phyloP scores from a whole-genome alignment of 92 coral and sea anemone genomes.

The Epizoanthus illoricatus region DNA sequence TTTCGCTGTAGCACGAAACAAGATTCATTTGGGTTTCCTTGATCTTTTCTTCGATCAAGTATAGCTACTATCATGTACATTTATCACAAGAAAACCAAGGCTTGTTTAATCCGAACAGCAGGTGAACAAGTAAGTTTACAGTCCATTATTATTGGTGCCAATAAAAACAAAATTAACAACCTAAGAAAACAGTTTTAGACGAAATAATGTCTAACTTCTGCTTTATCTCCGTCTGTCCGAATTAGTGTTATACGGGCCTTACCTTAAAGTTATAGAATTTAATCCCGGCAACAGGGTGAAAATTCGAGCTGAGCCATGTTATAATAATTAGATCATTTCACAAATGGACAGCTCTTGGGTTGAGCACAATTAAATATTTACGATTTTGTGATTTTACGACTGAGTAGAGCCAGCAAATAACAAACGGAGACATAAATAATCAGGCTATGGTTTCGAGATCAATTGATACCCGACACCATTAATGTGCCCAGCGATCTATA shows the following conservation, averaged over 20 bases:
- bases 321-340: conserved; percentile 42
- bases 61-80: background rate
- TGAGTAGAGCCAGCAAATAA: conserved; percentile 31
- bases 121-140: background rate
- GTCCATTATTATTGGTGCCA: background rate
- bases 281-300: conserved; percentile 11
- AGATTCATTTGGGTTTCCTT: background rate
- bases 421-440: no score
- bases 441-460: no score
- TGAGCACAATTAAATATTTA: conserved; percentile 45
- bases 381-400: conserved; percentile 33
- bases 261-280: conserved; percentile 25
- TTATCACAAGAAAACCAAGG: background rate
- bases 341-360: conserved; percentile 34
- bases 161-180: background rate
- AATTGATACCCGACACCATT: no score
- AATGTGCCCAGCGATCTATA: no score
- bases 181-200: background rate
- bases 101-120: conserved; percentile 7
- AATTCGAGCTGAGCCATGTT: conserved; percentile 29
- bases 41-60: background rate
- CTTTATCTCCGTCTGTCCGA: background rate
- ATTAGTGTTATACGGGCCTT: background rate
- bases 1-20: background rate
- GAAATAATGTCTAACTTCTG: background rate